phyloP scores from a whole-genome alignment of 2,888 invertebrate genomes.

The Ophion costatus region DNA sequence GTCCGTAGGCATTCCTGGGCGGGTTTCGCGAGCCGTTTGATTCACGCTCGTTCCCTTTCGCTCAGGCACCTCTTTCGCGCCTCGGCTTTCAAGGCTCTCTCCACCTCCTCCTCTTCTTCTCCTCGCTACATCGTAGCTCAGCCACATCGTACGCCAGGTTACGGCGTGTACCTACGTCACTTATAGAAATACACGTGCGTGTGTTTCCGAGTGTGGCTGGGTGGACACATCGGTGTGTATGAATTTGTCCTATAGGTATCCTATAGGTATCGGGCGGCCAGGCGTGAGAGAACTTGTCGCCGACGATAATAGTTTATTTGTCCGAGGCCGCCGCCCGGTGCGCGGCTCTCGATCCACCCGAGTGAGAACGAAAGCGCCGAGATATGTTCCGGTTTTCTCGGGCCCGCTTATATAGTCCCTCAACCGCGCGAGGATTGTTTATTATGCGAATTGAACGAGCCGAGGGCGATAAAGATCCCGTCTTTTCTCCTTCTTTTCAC shows the following conservation, averaged over 20 bases:
- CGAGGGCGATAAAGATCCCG: slow-evolving; percentile 82
- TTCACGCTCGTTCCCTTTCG: slow-evolving; percentile 81
- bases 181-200: slow-evolving; percentile 1
- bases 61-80: slow-evolving; percentile 69
- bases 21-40: slow-evolving; percentile 81
- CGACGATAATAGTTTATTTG: slow-evolving; percentile 83
- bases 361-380: slow-evolving; percentile 72
- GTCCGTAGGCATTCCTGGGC: slow-evolving; percentile 83
- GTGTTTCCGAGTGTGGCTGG: slow-evolving; percentile 5
- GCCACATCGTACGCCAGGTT: slow-evolving; percentile 47
- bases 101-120: slow-evolving; percentile 34
- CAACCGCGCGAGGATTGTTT: slow-evolving; percentile 78
- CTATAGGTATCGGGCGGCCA: slow-evolving; percentile 65
- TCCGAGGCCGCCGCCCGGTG: slow-evolving; percentile 73
- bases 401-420: slow-evolving; percentile 66
- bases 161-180: slow-evolving; percentile 50
- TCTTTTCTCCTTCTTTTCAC: slow-evolving; percentile 67
- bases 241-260: slow-evolving; percentile 58
- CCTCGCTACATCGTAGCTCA: slow-evolving; percentile 49
- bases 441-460: slow-evolving; percentile 83
- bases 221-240: slow-evolving; percentile 20
- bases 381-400: slow-evolving; percentile 82
- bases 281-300: slow-evolving; percentile 83
- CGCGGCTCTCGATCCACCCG: slow-evolving; percentile 46
- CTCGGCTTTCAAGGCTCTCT: slow-evolving; percentile 57